phyloP scores from a whole-genome alignment of 2,113 vertebrate genomes.

The Paratilapia polleni region DNA sequence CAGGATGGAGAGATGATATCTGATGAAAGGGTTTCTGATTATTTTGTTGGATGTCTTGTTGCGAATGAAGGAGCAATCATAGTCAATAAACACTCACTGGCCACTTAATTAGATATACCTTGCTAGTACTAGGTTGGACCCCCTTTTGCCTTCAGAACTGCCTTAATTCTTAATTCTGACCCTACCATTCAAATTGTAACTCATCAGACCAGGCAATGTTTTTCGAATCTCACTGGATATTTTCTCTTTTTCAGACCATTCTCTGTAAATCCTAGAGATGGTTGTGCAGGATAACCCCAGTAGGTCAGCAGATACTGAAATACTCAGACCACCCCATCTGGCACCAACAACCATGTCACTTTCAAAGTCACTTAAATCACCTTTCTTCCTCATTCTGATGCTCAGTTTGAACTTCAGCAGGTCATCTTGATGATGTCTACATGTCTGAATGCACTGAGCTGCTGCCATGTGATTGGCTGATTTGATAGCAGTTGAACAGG shows the following conservation, averaged over 20 bases:
- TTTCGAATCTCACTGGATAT: too few species aligned
- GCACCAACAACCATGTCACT: not conserved
- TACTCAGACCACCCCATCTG: rapidly evolving
- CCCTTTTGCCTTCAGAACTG: not conserved
- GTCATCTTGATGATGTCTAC: not conserved
- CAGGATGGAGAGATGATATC: not conserved
- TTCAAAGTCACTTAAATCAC: not conserved
- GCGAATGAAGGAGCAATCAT: not conserved
- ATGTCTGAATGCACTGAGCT: not conserved
- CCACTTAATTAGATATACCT: too few species aligned
- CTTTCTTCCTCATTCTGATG: not conserved
- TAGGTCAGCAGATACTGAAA: not conserved
- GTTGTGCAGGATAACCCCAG: not conserved
- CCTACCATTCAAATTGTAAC: too few species aligned
- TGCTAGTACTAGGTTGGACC: too few species aligned
- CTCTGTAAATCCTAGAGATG: too few species aligned
- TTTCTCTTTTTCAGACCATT: too few species aligned
- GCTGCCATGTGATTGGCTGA: not conserved
- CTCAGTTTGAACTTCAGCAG: not conserved
- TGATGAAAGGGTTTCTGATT: not conserved
- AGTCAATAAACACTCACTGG: too few species aligned
- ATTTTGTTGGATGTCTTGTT: not conserved
- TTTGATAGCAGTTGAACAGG: not conserved
- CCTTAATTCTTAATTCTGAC: too few species aligned
- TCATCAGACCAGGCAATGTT: too few species aligned